Evolutionary conservation across 2,113 vertebrate genomes (phyloP).

Genomic region (Nematolebias whitei): DNA sequence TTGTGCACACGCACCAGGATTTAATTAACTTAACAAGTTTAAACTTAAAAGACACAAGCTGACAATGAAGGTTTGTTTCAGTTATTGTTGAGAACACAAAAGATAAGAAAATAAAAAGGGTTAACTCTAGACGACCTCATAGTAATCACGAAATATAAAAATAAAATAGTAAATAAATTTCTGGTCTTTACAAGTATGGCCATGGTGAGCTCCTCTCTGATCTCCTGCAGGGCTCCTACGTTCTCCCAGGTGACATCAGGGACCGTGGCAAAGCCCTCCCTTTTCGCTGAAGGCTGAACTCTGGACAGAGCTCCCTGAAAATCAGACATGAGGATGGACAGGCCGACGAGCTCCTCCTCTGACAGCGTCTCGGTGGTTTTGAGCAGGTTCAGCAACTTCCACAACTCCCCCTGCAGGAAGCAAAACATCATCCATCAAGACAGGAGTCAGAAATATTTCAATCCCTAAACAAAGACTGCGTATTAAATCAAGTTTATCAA

Average conservation of each 20-base stretch:
- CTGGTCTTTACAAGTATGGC: slow-evolving; percentile 88
- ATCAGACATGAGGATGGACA: slow-evolving; percentile 90
- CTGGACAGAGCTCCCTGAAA: slow-evolving; percentile 85
- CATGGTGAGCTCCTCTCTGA: slow-evolving; percentile 95
- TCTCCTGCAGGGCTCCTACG: slow-evolving; percentile 90
- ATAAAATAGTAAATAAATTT: no score
- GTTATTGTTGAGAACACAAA: no score
- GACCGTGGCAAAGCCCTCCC: slow-evolving; percentile 96
- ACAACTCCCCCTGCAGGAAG: slow-evolving; percentile 83
- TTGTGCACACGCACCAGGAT: no score
- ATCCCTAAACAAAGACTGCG: no score
- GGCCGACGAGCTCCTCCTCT: slow-evolving; percentile 84
- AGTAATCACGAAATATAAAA: no score
- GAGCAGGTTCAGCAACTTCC: slow-evolving; percentile 82
- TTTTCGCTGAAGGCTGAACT: slow-evolving; percentile 95
- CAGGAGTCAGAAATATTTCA: neutral
- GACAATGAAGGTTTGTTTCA: no score
- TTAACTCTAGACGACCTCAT: no score
- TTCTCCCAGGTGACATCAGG: slow-evolving; percentile 96
- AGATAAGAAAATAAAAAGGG: no score
- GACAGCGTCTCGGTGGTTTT: slow-evolving; percentile 80
- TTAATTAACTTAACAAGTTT: no score
- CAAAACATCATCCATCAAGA: neutral
- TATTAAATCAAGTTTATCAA: no score
- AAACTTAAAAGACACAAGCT: no score